Percentiles rank a stretch among this genome's conserved stretches.
Evolutionary conservation across 2,888 invertebrate species (phyloP).

Genomic region (Tipula lateralis): DNA sequence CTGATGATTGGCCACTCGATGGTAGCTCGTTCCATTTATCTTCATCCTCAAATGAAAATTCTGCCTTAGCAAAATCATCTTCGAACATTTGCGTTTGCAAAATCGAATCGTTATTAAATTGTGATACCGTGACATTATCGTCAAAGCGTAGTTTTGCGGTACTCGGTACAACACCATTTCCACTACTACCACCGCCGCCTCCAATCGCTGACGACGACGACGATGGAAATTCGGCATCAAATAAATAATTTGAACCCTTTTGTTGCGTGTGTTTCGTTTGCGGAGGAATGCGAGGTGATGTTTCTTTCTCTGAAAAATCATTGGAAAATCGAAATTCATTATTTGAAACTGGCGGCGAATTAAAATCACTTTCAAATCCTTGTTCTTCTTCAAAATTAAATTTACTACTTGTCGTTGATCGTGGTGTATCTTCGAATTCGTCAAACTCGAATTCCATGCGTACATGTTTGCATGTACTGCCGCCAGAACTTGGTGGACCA

Average conservation of each 20-base stretch:
- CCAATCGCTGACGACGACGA: constrained; percentile 36
- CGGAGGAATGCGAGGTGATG: constrained; percentile 34
- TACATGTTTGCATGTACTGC: constrained; percentile 32
- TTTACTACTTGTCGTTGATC: constrained; percentile 44
- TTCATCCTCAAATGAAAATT: constrained; percentile 48
- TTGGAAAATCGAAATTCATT: constrained; percentile 54
- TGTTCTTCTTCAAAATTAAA: constrained; percentile 46
- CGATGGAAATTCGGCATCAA: constrained; percentile 33
- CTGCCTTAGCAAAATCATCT: constrained; percentile 56
- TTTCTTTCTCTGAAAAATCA: constrained; percentile 56
- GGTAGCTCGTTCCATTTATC: constrained; percentile 41
- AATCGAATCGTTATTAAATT: constrained; percentile 41
- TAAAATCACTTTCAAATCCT: constrained; percentile 50
- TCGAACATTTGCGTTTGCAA: constrained; percentile 46
- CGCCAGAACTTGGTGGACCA: neutral
- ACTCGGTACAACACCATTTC: constrained; percentile 31
- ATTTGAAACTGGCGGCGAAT: constrained; percentile 42
- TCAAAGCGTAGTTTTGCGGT: constrained; percentile 56
- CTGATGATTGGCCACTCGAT: constrained; percentile 31
- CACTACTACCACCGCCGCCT: neutral
- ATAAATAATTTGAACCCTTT: constrained; percentile 36
- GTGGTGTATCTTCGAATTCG: constrained; percentile 44
- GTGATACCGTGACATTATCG: constrained; percentile 61
- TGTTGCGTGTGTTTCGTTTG: constrained; percentile 37
- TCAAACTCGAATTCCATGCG: constrained; percentile 41